phyloP scores from a whole-genome alignment of 2,113 vertebrate genomes.

The Conger conger region DNA sequence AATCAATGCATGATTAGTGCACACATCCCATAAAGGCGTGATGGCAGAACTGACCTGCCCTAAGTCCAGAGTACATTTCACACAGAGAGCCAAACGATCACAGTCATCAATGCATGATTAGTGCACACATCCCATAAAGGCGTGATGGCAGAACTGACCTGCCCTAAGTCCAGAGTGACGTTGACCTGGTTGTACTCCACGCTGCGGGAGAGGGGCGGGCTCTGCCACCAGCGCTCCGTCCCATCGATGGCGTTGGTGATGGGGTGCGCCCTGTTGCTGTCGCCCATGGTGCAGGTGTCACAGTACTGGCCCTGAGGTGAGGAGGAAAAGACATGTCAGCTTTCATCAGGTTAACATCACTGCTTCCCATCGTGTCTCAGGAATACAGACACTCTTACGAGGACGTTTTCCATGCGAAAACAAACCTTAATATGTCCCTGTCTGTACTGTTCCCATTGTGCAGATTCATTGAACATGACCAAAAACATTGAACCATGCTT shows the following conservation, averaged over 20 bases:
- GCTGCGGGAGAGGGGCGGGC: constrained; percentile 88
- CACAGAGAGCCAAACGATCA: neutral
- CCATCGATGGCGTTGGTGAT: constrained; percentile 91
- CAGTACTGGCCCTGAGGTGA: constrained; percentile 90
- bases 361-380: neutral
- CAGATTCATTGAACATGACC: neutral
- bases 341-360: neutral
- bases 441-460: neutral
- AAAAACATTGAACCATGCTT: neutral
- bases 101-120: neutral
- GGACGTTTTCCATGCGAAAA: neutral
- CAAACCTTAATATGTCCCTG: neutral
- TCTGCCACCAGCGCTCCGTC: constrained; percentile 99
- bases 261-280: constrained; percentile 86
- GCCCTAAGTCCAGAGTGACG: constrained; percentile 92
- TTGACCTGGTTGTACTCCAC: constrained; percentile 92
- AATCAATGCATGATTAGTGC: neutral
- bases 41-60: constrained; percentile 80
- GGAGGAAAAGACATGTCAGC: neutral
- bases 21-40: neutral
- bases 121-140: neutral
- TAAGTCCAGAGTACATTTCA: constrained; percentile 87
- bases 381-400: neutral
- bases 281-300: constrained; percentile 82
- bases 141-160: constrained; percentile 70